Evolutionary conservation across 2,113 vertebrate species (phyloP).

Genomic region (Carollia perspicillata): DNA sequence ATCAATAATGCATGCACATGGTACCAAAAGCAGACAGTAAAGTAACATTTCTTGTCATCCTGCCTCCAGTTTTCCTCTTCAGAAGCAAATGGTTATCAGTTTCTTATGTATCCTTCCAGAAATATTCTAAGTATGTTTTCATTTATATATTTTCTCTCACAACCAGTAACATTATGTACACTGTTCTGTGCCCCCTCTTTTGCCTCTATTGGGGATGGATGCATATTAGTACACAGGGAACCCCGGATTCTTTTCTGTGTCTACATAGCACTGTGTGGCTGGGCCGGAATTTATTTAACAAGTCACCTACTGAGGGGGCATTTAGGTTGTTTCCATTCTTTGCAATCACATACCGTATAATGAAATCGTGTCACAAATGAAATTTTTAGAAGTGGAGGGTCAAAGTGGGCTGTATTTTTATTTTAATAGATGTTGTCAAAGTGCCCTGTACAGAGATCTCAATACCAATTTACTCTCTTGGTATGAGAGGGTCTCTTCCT

Average conservation of each 20-base stretch:
- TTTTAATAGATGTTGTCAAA: not conserved
- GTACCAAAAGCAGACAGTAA: not conserved
- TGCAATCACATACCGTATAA: not conserved
- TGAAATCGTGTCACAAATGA: not conserved
- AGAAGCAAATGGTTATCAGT: slow-evolving; percentile 8
- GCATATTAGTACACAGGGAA: not conserved
- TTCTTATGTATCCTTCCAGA: not conserved
- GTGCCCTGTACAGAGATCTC: not conserved
- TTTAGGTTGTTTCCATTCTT: not conserved
- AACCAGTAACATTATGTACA: not conserved
- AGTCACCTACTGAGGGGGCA: not conserved
- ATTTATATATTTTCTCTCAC: slow-evolving; percentile 2
- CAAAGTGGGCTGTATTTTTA: not conserved
- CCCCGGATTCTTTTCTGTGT: not conserved
- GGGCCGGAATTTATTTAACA: not conserved
- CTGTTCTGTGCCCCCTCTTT: too few relatives aligned
- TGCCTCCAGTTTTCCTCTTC: not conserved
- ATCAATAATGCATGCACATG: not conserved
- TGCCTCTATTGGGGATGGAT: not conserved
- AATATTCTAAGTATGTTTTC: not conserved
- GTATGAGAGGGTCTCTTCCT: not conserved
- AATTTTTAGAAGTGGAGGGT: not conserved
- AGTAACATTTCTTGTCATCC: not conserved
- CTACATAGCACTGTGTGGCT: not conserved
- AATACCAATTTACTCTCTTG: too few relatives aligned